Conservation (phyloP, 2,888 invertebrate species). For the Diogma glabrata region DNA sequence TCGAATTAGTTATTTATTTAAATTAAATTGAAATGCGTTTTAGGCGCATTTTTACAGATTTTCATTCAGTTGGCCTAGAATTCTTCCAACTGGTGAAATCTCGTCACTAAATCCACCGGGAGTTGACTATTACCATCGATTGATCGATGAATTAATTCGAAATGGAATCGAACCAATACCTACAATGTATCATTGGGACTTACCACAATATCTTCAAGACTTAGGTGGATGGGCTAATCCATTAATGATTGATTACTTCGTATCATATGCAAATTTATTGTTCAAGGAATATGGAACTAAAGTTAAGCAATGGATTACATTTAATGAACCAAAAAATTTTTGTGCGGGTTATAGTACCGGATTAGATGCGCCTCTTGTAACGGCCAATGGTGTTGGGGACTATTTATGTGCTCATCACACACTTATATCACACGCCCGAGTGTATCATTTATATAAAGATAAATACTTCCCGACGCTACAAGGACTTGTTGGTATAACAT, state of each 20-base stretch:
- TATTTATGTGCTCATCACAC: conserved; percentile 41
- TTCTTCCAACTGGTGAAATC: conserved; percentile 45
- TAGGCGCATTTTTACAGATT: conserved; percentile 19
- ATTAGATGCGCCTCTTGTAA: conserved; percentile 25
- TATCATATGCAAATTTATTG: conserved; percentile 38
- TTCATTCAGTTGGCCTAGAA: conserved; percentile 26
- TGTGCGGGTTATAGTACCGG: conserved; percentile 39
- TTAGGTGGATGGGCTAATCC: conserved; percentile 42
- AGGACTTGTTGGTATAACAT: conserved; percentile 28
- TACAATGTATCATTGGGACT: conserved; percentile 44
- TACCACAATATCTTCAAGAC: conserved; percentile 42
- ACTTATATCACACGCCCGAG: conserved; percentile 40
- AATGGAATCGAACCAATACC: conserved; percentile 47
- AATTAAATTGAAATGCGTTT: too few relatives aligned
- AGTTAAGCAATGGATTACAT: conserved; percentile 45
- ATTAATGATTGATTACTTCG: conserved; percentile 38
- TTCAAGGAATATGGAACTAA: conserved; percentile 39
- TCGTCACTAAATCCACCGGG: conserved; percentile 29
- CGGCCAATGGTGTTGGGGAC: conserved; percentile 37
- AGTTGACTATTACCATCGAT: not conserved
- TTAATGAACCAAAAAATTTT: conserved; percentile 43
- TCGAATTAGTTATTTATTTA: too few relatives aligned
- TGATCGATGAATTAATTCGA: not conserved
- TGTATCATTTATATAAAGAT: conserved; percentile 29
- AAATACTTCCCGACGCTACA: conserved; percentile 17